phyloP scores from a whole-genome alignment of 2,888 invertebrate species.

The Teinopalpus imperialis region DNA sequence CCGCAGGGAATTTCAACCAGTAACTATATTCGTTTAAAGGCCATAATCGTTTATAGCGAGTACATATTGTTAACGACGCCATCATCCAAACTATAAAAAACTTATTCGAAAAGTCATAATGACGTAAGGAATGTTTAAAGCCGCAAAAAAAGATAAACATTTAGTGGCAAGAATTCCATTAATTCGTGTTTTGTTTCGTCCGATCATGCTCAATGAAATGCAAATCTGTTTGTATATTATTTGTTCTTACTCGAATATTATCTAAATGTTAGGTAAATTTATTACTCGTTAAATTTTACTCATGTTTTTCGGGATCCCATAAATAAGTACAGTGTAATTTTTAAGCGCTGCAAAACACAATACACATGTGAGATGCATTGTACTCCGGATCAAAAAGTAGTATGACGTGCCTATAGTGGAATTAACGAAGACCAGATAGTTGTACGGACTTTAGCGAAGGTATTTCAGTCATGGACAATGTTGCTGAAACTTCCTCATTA shows the following conservation, averaged over 20 bases:
- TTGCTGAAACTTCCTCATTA: too few relatives aligned
- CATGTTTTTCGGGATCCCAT: too few relatives aligned
- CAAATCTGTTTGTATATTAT: conserved; percentile 11
- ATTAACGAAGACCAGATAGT: too few relatives aligned
- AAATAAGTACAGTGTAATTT: too few relatives aligned
- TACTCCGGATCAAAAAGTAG: too few relatives aligned
- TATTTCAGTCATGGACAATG: too few relatives aligned
- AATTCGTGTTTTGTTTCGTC: conserved; percentile 4
- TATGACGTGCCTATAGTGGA: not conserved
- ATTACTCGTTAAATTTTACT: too few relatives aligned
- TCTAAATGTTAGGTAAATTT: too few relatives aligned
- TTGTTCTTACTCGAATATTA: not conserved
- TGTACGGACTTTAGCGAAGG: too few relatives aligned
- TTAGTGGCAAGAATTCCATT: conserved; percentile 15
- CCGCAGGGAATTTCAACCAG: not conserved
- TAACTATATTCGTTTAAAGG: not conserved
- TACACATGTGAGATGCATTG: too few relatives aligned
- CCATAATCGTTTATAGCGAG: conserved; percentile 2
- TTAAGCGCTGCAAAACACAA: too few relatives aligned
- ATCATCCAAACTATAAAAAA: conserved; percentile 22
- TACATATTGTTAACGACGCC: conserved; percentile 3
- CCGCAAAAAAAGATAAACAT: conserved; percentile 19
- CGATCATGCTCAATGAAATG: conserved; percentile 13
- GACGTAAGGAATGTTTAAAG: conserved; percentile 12
- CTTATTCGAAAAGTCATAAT: conserved; percentile 4